A percentile compares a stretch with the other conserved stretches of the same genome.
These are phyloP conservation scores for Diachasma alloeum DNA, from an alignment of 1,140 invertebrate genomes.

Conservation along the genomic window DNA sequence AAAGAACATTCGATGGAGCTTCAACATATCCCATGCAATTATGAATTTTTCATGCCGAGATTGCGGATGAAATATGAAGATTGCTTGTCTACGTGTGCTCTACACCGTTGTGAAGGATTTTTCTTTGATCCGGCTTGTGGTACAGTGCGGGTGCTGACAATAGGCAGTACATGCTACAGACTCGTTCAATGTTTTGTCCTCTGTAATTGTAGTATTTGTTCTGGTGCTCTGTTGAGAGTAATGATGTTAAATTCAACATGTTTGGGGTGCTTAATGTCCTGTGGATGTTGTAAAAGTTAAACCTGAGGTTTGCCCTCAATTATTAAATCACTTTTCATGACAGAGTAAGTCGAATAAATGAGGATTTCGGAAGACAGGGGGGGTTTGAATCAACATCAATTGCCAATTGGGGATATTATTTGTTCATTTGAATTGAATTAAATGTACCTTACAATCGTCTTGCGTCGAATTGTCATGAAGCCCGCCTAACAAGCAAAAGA, in stretches of 20 bases:
- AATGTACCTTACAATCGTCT: too few relatives aligned
- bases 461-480: too few relatives aligned
- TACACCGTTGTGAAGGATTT: neutral
- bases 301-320: neutral
- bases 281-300: neutral
- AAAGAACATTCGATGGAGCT: slow-evolving; percentile 1
- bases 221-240: neutral
- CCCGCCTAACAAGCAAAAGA: too few relatives aligned
- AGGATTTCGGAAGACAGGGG: too few relatives aligned
- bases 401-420: too few relatives aligned
- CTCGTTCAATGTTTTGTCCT: neutral
- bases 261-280: neutral
- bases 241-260: neutral
- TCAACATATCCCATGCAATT: neutral
- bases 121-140: slow-evolving; percentile 11
- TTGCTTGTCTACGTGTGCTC: neutral
- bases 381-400: too few relatives aligned
- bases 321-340: neutral
- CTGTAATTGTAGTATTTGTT: neutral
- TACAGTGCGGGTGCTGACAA: slow-evolving; percentile 25
- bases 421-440: too few relatives aligned
- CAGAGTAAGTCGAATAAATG: too few relatives aligned
- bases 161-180: slow-evolving; percentile 27
- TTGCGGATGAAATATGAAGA: neutral
- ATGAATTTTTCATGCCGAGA: neutral